Percentiles rank a stretch among this genome's conserved stretches.
Evolutionary conservation across 2,113 vertebrate species (phyloP).

Genomic region (Arizona elegans): DNA sequence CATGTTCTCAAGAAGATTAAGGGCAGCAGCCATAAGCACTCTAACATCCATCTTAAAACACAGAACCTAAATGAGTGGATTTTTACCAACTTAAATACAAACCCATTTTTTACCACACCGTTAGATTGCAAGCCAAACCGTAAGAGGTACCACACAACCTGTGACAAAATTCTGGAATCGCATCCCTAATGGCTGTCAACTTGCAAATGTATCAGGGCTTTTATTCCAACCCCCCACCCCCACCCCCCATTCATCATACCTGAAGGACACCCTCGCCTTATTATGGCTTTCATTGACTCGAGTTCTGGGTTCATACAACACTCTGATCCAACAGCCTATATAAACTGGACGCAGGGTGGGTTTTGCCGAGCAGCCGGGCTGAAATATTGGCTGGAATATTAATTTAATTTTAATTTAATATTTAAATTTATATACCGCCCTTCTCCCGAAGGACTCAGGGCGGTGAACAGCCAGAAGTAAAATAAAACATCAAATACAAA

Average conservation of each 20-base stretch:
- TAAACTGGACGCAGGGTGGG: background rate
- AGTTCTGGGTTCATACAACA: background rate
- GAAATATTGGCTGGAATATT: background rate
- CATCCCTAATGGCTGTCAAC: background rate
- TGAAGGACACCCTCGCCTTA: background rate
- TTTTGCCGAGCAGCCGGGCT: background rate
- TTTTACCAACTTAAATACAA: background rate
- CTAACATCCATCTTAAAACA: background rate
- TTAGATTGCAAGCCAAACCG: background rate
- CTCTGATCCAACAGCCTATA: background rate
- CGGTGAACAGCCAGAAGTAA: too few relatives aligned
- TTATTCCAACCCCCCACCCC: background rate
- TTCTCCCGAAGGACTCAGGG: too few relatives aligned
- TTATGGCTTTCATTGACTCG: background rate
- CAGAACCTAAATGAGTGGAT: background rate
- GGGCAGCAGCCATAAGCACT: background rate
- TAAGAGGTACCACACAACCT: background rate
- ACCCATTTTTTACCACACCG: background rate
- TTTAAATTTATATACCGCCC: too few relatives aligned
- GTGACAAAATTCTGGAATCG: background rate
- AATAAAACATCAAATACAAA: too few relatives aligned
- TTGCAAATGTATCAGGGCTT: background rate
- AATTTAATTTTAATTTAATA: too few relatives aligned
- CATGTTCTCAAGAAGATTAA: background rate
- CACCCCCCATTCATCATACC: background rate